phyloP scores from a whole-genome alignment of 2,888 invertebrate species.

The Tineola bisselliella region DNA sequence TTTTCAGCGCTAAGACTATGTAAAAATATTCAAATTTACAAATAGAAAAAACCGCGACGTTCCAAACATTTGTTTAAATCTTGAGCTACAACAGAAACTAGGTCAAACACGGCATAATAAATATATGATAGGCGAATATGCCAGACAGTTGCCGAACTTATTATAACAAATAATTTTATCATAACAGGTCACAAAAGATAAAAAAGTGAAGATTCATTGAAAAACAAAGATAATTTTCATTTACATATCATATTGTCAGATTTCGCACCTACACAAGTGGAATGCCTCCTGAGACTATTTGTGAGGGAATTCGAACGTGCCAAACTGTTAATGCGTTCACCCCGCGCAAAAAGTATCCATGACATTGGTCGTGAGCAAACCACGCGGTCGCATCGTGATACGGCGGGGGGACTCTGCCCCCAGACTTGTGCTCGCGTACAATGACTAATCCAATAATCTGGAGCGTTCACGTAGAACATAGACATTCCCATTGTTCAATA shows the following conservation, averaged over 20 bases:
- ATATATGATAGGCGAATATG: constrained; percentile 1
- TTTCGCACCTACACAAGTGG: background rate
- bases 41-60: background rate
- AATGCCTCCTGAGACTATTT: background rate
- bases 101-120: constrained; percentile 2
- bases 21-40: no score
- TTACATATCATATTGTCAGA: no score
- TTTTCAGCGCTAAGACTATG: no score
- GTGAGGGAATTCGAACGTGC: background rate
- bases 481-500: no score
- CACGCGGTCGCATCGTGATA: constrained; percentile 36
- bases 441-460: constrained; percentile 16
- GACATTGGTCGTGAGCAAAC: constrained; percentile 20
- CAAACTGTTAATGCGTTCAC: background rate
- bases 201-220: background rate
- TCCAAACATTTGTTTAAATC: background rate
- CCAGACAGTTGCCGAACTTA: background rate
- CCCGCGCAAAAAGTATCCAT: background rate
- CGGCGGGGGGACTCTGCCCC: constrained; percentile 34
- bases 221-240: background rate
- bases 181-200: background rate
- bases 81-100: background rate
- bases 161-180: background rate
- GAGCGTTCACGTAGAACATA: background rate
- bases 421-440: constrained; percentile 16